Base-by-base conservation (phyloP, 2,797 vertebrate genomes). In the Rhinogobio ventralis region DNA sequence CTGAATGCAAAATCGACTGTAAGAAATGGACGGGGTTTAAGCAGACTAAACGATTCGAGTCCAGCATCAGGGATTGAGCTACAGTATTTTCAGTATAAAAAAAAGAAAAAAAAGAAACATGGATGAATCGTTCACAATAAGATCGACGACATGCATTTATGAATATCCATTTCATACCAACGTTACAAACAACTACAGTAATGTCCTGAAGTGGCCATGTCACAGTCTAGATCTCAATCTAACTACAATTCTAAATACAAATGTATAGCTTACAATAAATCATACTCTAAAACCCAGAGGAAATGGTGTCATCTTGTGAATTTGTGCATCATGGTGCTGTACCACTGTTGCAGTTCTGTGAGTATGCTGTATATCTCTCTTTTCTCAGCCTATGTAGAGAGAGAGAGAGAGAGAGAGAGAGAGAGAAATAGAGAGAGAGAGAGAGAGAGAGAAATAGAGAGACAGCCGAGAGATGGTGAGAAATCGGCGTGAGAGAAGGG, bases 401-500 rank as follows among this genome's bases (percentile, higher is more conserved):
- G 67, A 88, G 88, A 77, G 85, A 90, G 83, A 89, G 84, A 90
- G 89, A 90, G 83, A 88, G 53, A 55, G 45, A 86, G 68, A 88
- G 87, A 76, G 85, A 90, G 82, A 89, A 83, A 89, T 88, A 89
- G 81, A 88, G 17, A 20, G 17, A 86, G 45, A 46, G 45, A 46
- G 45, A 46, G 45, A 14, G 49, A 55, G 53, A 90, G 88, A 89
- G 83, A 89, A 84, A 88, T 88, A 87, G 87, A 92, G 86, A 89
- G 90, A 90, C 85, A 89, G 55, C n/a, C 87, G 87, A 89, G 86
- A 91, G 90, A 92, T 84, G 88, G 81, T 89, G 89, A 89, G 85
- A 88, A 92, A 90, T 89, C 87, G 82, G 28, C 60, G 8, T 72
- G 83, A 85, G 85, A 85, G 92, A 92, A 91, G 91, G 88, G 92